Evolutionary conservation across 1,140 invertebrate genomes (phyloP).

Genomic region (Teleogryllus occipitalis): DNA sequence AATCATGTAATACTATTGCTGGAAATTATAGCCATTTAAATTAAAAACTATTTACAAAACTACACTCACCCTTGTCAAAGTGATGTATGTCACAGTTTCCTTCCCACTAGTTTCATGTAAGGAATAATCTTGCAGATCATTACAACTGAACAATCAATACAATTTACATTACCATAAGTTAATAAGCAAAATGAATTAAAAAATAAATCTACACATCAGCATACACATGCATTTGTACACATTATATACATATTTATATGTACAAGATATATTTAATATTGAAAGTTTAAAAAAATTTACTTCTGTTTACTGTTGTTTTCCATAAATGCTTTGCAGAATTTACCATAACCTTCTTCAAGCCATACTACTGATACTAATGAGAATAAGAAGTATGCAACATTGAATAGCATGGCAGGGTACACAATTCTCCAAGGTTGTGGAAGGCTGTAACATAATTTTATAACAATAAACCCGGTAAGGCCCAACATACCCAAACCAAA

Average conservation of each 20-base stretch:
- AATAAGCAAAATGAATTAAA: neutral
- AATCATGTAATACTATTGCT: no score
- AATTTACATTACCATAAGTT: neutral
- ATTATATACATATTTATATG: neutral
- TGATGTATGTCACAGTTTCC: neutral
- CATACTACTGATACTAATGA: neutral
- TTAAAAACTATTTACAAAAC: no score
- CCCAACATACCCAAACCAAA: neutral
- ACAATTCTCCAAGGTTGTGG: conserved; percentile 19
- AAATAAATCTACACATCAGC: neutral
- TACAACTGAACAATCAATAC: neutral
- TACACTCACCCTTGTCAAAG: neutral
- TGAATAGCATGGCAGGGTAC: conserved; percentile 17
- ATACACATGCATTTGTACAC: neutral
- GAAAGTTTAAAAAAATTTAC: neutral
- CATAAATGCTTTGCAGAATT: conserved; percentile 13
- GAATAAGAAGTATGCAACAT: conserved; percentile 8
- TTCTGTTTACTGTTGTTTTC: conserved; percentile 7
- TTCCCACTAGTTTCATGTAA: neutral
- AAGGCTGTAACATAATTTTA: conserved; percentile 10
- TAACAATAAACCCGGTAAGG: neutral
- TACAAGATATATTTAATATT: neutral
- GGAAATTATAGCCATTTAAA: no score
- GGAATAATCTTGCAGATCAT: neutral
- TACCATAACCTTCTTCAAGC: conserved; percentile 3